phyloP scores from a whole-genome alignment of 2,113 vertebrate species.

The Mandrillus leucophaeus region DNA sequence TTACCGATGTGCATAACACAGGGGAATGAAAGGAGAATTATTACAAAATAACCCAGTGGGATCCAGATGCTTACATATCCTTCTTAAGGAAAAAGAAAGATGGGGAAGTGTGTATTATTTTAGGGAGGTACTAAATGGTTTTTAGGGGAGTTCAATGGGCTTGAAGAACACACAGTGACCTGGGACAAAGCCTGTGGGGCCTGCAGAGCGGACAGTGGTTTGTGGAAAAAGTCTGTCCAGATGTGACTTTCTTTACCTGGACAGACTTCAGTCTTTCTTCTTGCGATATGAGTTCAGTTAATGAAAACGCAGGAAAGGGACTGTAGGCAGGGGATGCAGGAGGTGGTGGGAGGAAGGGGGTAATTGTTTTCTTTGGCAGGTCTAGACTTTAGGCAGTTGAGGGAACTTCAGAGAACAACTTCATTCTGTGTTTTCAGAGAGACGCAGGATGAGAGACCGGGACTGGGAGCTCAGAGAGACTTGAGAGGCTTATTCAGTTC shows the following conservation, averaged over 20 bases:
- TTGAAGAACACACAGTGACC: background rate
- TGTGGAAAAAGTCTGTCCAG: background rate
- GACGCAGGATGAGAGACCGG: background rate
- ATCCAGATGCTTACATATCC: background rate
- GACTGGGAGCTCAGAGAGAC: background rate
- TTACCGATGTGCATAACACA: background rate
- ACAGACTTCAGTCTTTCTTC: background rate
- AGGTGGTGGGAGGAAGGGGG: background rate
- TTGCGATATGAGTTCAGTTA: background rate
- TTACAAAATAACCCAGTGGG: background rate
- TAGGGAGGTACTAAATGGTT: background rate
- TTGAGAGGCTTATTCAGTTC: background rate
- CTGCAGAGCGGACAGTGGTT: background rate
- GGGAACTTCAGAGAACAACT: background rate
- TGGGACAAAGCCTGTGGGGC: background rate
- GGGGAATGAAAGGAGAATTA: background rate
- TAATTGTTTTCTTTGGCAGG: background rate
- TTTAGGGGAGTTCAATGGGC: background rate
- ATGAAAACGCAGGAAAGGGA: background rate
- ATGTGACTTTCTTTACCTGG: background rate
- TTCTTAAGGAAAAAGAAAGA: background rate
- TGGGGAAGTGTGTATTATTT: background rate
- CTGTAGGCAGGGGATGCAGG: background rate
- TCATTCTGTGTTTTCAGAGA: background rate
- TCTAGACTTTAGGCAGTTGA: background rate